These are phyloP conservation scores for Drymodes brunneopygia DNA, from an alignment of 2,113 vertebrate species.

Conservation along the genomic window DNA sequence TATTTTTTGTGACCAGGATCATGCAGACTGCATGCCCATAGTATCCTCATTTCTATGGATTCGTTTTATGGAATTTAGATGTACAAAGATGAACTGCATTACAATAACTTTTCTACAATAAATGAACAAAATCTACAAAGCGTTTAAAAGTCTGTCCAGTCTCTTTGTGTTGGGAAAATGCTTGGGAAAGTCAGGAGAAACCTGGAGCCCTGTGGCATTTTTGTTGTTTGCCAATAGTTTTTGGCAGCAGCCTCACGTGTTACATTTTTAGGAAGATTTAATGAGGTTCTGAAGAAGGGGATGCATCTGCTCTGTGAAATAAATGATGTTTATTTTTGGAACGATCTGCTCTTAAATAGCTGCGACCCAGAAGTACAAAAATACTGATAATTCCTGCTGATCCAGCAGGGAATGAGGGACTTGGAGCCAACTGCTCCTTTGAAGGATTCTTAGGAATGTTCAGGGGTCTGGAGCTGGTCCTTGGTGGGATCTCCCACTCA, in stretches of 20 bases:
- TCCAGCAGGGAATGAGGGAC: neutral
- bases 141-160: neutral
- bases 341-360: neutral
- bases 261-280: neutral
- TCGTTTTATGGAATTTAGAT: conserved; percentile 83
- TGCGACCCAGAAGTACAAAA: neutral
- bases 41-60: conserved; percentile 79
- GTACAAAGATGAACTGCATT: conserved; percentile 80
- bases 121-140: conserved; percentile 66
- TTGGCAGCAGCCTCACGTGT: neutral
- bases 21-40: conserved; percentile 81
- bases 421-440: neutral
- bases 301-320: neutral
- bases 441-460: neutral
- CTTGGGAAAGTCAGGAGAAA: neutral
- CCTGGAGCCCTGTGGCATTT: neutral
- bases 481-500: neutral
- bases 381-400: neutral
- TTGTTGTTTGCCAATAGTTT: neutral
- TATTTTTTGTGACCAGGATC: conserved; percentile 83
- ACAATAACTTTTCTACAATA: conserved; percentile 82
- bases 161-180: neutral
- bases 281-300: neutral
- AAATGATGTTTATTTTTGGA: neutral
- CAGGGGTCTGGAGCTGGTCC: neutral